Conservation (phyloP, 2,888 invertebrate genomes). For the Drosophila stalkeri region DNA sequence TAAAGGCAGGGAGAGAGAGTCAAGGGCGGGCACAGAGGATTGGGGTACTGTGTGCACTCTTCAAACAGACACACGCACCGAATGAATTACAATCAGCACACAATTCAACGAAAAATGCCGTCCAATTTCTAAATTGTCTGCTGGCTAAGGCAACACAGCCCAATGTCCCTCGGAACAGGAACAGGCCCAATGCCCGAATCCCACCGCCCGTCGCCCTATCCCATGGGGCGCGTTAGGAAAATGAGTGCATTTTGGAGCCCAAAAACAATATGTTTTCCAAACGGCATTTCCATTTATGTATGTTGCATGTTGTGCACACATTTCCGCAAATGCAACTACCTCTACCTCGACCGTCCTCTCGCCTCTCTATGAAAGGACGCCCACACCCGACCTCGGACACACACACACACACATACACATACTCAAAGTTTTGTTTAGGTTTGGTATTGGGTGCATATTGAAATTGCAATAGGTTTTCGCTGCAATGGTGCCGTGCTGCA, state of each 20-base stretch:
- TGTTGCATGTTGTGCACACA: slow-evolving; percentile 81
- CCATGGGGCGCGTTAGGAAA: slow-evolving; percentile 75
- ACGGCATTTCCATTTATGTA: slow-evolving; percentile 79
- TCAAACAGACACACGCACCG: slow-evolving; percentile 71
- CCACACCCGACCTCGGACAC: slow-evolving; percentile 41
- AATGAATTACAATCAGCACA: slow-evolving; percentile 82
- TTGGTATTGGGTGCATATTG: slow-evolving; percentile 47
- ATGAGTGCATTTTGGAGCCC: slow-evolving; percentile 78
- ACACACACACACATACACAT: slow-evolving; percentile 35
- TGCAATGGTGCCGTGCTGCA: slow-evolving; percentile 6
- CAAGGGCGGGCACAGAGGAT: slow-evolving; percentile 2
- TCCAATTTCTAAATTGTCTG: slow-evolving; percentile 79
- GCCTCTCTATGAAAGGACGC: slow-evolving; percentile 11
- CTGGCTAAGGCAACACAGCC: slow-evolving; percentile 18
- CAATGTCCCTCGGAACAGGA: slow-evolving; percentile 19
- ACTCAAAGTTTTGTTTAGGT: slow-evolving; percentile 55
- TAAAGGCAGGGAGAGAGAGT: neutral
- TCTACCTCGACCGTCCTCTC: neutral
- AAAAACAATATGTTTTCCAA: slow-evolving; percentile 81
- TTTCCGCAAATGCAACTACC: slow-evolving; percentile 75
- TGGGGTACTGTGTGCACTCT: slow-evolving; percentile 47
- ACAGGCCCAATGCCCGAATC: slow-evolving; percentile 3
- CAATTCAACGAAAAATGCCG: slow-evolving; percentile 81
- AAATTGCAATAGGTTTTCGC: slow-evolving; percentile 49
- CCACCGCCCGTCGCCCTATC: slow-evolving; percentile 10